A percentile compares a stretch with the other conserved stretches of the same genome.
Conservation (phyloP, 1,140 invertebrate genomes). For the Drosophila erecta region DNA sequence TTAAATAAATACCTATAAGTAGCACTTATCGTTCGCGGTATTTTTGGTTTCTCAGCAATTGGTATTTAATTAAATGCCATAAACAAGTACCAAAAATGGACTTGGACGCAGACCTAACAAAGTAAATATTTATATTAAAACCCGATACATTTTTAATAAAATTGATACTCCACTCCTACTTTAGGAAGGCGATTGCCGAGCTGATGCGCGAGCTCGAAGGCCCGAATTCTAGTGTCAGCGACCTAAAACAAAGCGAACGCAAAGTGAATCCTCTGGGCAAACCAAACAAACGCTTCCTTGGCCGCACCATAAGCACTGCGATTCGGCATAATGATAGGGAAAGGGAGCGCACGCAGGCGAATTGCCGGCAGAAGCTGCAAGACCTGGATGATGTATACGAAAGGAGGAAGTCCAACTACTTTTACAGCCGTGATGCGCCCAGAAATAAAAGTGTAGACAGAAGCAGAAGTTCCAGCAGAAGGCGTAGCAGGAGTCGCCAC, state of each 20-base stretch:
- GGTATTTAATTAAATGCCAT: background rate
- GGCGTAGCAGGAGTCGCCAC: constrained; percentile 7
- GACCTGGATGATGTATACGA: constrained; percentile 55
- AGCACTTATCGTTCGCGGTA: background rate
- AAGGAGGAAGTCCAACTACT: constrained; percentile 29
- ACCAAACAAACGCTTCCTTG: constrained; percentile 69
- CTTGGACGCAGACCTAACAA: constrained; percentile 21
- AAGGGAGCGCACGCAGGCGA: constrained; percentile 24
- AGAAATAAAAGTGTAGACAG: background rate
- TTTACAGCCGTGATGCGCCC: constrained; percentile 15
- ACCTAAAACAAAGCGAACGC: constrained; percentile 41
- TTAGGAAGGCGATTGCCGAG: constrained; percentile 61
- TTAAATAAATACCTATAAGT: background rate
- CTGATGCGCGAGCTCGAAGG: constrained; percentile 51
- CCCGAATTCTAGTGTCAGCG: background rate
- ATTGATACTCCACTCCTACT: background rate
- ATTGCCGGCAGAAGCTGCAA: constrained; percentile 47
- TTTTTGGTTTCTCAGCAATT: background rate
- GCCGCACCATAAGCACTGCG: constrained; percentile 55
- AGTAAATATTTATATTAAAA: constrained; percentile 17
- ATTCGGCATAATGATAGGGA: constrained; percentile 57
- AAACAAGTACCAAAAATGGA: background rate
- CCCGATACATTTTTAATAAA: background rate
- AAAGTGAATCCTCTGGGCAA: constrained; percentile 78
- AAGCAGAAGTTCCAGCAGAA: constrained; percentile 6